phyloP scores from a whole-genome alignment of 2,797 vertebrate species.

The Hippoglossus hippoglossus region DNA sequence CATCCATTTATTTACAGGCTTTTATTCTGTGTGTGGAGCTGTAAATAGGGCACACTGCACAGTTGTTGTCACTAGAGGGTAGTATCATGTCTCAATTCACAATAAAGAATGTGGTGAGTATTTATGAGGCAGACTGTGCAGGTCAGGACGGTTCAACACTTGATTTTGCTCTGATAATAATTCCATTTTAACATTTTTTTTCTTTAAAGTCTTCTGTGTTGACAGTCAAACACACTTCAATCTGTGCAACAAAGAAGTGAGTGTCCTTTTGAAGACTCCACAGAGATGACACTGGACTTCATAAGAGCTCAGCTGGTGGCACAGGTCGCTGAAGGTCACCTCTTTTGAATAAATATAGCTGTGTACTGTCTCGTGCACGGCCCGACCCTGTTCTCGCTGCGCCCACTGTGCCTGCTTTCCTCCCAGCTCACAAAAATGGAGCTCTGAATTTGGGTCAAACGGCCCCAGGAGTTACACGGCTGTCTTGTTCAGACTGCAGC shows the following conservation, averaged over 20 bases:
- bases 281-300: conserved; percentile 56
- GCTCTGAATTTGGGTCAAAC: conserved; percentile 81
- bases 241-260: conserved; percentile 20
- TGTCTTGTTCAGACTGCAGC: conserved; percentile 43
- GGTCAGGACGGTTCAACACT: neutral
- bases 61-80: neutral
- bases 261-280: conserved; percentile 45
- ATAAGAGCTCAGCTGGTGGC: conserved; percentile 56
- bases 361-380: conserved; percentile 59
- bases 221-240: neutral
- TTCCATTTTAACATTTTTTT: neutral
- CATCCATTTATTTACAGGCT: conserved; percentile 12
- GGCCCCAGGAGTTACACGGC: conserved; percentile 67
- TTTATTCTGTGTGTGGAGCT: neutral
- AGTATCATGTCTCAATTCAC: neutral
- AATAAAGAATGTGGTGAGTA: neutral
- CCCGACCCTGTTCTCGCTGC: conserved; percentile 65
- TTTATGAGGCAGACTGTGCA: neutral
- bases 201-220: neutral
- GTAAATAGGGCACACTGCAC: neutral
- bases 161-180: neutral
- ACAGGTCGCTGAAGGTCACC: conserved; percentile 68
- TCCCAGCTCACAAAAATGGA: conserved; percentile 73
- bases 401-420: conserved; percentile 64
- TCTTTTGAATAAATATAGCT: conserved; percentile 78